phyloP scores from a whole-genome alignment of 2,113 vertebrate species.

The Malurus melanocephalus region DNA sequence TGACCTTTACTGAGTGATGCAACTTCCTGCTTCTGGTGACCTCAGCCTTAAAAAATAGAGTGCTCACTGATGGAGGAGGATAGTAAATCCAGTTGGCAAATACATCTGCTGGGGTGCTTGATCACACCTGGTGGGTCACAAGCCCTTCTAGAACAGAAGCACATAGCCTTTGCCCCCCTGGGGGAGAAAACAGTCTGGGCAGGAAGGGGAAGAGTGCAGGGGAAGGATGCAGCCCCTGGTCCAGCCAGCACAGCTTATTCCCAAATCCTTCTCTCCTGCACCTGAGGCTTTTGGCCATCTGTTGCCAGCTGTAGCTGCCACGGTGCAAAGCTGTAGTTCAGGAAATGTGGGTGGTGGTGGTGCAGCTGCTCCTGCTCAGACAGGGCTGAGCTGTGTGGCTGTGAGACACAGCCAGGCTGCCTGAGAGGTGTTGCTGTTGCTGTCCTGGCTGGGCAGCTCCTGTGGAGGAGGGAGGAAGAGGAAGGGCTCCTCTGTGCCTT shows the following conservation, averaged over 20 bases:
- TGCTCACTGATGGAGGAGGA: neutral
- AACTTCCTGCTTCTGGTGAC: slow-evolving; percentile 22
- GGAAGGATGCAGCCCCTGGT: slow-evolving; percentile 23
- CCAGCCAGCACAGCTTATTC: neutral
- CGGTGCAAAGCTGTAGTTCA: neutral
- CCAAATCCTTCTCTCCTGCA: slow-evolving; percentile 5
- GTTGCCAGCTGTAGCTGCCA: neutral
- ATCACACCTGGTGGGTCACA: neutral
- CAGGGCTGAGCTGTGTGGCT: neutral
- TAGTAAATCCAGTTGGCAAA: neutral
- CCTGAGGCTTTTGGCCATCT: neutral
- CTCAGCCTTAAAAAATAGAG: neutral
- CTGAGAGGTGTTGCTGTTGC: neutral
- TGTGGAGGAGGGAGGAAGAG: neutral
- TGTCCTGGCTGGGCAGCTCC: neutral
- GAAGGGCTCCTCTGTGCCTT: neutral
- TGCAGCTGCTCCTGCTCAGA: neutral
- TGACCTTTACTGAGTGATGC: slow-evolving; percentile 6
- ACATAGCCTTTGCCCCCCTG: neutral
- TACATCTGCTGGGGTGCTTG: neutral
- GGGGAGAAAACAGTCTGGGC: neutral
- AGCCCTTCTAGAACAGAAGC: neutral
- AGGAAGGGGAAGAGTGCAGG: slow-evolving; percentile 34
- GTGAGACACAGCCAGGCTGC: neutral
- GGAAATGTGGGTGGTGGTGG: accelerated